These are phyloP conservation scores for Semotilus atromaculatus DNA, from an alignment of 2,797 vertebrate species.

Conservation along the genomic window DNA sequence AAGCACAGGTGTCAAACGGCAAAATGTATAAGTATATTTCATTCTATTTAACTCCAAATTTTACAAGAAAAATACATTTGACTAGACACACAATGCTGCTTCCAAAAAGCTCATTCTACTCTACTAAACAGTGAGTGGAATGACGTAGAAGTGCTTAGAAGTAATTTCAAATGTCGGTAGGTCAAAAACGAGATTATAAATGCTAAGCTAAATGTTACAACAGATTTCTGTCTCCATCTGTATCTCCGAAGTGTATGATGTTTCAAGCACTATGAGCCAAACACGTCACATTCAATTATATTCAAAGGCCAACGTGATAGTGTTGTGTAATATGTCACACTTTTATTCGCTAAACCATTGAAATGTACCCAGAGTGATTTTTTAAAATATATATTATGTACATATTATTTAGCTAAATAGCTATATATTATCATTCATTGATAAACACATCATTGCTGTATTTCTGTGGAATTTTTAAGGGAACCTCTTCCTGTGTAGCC, in stretches of 20 bases:
- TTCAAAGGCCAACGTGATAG: neutral
- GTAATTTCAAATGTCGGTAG: neutral
- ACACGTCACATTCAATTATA: neutral
- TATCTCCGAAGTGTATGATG: neutral
- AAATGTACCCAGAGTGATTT: slow-evolving; percentile 6
- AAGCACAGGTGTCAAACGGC: neutral
- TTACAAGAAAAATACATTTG: neutral
- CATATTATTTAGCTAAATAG: neutral
- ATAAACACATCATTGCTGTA: neutral
- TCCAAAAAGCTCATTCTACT: neutral
- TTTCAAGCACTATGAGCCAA: neutral
- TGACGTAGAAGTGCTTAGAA: neutral
- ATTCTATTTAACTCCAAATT: neutral
- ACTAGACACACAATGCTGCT: neutral
- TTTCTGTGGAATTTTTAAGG: neutral
- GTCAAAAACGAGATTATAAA: neutral
- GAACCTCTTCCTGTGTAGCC: neutral
- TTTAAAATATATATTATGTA: neutral
- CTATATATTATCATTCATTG: neutral
- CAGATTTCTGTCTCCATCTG: neutral
- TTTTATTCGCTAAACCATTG: neutral
- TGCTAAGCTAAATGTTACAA: neutral
- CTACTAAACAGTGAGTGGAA: neutral
- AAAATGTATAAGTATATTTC: neutral
- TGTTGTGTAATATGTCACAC: slow-evolving; percentile 22